phyloP scores from a whole-genome alignment of 2,113 vertebrate species.

The Neodontobutis hainanensis region DNA sequence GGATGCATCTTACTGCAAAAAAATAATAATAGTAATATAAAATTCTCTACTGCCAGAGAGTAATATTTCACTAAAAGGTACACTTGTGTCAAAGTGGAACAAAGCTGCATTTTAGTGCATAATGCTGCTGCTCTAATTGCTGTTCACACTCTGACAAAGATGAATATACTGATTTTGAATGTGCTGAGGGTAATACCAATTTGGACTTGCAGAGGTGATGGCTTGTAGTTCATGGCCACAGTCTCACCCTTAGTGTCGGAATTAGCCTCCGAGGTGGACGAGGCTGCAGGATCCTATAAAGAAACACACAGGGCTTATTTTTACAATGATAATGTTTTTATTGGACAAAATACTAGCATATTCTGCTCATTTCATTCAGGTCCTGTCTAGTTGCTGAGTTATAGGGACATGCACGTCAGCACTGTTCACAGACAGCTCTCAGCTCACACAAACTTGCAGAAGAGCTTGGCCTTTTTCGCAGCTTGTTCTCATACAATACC shows the following conservation, averaged over 20 bases:
- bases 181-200: slow-evolving; percentile 80
- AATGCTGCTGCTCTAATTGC: too few relatives aligned
- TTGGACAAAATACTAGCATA: background rate
- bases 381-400: background rate
- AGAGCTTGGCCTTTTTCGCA: slow-evolving; percentile 24
- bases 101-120: too few relatives aligned
- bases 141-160: too few relatives aligned
- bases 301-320: slow-evolving; percentile 14
- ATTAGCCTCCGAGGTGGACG: slow-evolving; percentile 86
- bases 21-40: too few relatives aligned
- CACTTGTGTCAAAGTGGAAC: too few relatives aligned
- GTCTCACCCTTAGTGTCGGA: slow-evolving; percentile 88
- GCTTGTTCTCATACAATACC: slow-evolving; percentile 14
- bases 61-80: too few relatives aligned
- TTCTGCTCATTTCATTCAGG: too few relatives aligned
- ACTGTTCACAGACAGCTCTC: background rate
- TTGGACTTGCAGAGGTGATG: slow-evolving; percentile 94
- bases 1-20: too few relatives aligned
- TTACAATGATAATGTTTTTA: background rate
- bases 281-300: slow-evolving; percentile 86
- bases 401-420: slow-evolving; percentile 4
- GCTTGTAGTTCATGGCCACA: slow-evolving; percentile 96
- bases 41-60: too few relatives aligned
- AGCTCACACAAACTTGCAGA: background rate
- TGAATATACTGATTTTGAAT: slow-evolving; percentile 1